Percentiles rank a stretch among this genome's conserved stretches.
Evolutionary conservation across 2,888 invertebrate species (phyloP).

Genomic region (Theretra japonica): DNA sequence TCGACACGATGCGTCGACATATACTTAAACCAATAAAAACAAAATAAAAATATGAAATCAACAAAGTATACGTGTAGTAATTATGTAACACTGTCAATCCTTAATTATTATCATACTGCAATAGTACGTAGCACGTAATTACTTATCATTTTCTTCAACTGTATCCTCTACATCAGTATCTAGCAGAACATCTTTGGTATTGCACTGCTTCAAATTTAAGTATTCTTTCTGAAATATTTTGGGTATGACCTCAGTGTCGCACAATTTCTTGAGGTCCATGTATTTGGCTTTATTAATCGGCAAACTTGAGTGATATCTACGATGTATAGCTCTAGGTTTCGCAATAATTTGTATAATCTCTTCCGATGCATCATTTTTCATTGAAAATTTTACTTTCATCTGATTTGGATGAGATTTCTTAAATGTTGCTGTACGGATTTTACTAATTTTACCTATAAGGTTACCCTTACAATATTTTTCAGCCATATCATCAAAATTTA

Average conservation of each 20-base stretch:
- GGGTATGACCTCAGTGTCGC: background rate
- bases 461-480: background rate
- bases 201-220: background rate
- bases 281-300: background rate
- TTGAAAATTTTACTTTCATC: constrained; percentile 2
- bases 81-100: no score
- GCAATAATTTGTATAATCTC: background rate
- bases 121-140: no score
- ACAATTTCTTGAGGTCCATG: background rate
- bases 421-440: no score
- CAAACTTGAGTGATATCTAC: background rate
- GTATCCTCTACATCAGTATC: constrained; percentile 31
- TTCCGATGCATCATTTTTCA: background rate
- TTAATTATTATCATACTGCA: no score
- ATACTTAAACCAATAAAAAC: no score
- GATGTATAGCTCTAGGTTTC: no score
- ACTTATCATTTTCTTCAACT: constrained; percentile 24
- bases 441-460: background rate
- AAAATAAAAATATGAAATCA: no score
- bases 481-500: background rate
- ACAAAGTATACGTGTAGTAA: no score
- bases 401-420: no score
- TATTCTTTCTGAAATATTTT: background rate
- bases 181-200: background rate
- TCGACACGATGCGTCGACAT: no score